Percentiles rank a stretch among this genome's conserved stretches.
These are phyloP conservation scores for Poeciliopsis turneri DNA, from an alignment of 2,797 vertebrate genomes.

Conservation along the genomic window DNA sequence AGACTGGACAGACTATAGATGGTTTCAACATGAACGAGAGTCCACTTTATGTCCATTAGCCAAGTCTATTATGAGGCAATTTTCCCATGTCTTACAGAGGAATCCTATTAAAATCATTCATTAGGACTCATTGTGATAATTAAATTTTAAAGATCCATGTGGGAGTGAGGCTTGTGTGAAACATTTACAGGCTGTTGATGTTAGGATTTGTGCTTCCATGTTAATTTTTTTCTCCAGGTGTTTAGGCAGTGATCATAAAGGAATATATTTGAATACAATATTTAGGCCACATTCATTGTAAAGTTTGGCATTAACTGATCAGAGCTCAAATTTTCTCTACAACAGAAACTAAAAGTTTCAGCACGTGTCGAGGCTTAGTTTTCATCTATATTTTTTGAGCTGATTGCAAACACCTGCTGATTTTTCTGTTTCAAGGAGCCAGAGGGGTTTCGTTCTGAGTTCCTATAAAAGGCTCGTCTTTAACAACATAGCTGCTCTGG, in stretches of 20 bases:
- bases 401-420: constrained; percentile 39
- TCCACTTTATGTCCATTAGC: constrained; percentile 63
- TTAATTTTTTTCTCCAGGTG: neutral
- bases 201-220: neutral
- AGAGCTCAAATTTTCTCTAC: constrained; percentile 23
- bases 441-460: constrained; percentile 44
- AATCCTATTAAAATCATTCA: constrained; percentile 66
- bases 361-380: neutral
- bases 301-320: neutral
- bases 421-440: constrained; percentile 36
- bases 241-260: neutral
- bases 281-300: neutral
- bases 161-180: constrained; percentile 24
- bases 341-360: neutral
- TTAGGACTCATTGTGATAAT: constrained; percentile 59
- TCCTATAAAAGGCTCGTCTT: constrained; percentile 45
- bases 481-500: constrained; percentile 43
- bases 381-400: constrained; percentile 12
- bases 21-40: constrained; percentile 59
- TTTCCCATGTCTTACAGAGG: constrained; percentile 55
- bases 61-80: constrained; percentile 52
- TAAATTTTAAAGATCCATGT: constrained; percentile 51
- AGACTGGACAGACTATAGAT: constrained; percentile 50
- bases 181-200: neutral
- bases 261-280: neutral